Evolutionary conservation across 2,113 vertebrate genomes (phyloP), one percentile per base, ranked within the genome.

Genomic region (Oryzias celebensis): DNA sequence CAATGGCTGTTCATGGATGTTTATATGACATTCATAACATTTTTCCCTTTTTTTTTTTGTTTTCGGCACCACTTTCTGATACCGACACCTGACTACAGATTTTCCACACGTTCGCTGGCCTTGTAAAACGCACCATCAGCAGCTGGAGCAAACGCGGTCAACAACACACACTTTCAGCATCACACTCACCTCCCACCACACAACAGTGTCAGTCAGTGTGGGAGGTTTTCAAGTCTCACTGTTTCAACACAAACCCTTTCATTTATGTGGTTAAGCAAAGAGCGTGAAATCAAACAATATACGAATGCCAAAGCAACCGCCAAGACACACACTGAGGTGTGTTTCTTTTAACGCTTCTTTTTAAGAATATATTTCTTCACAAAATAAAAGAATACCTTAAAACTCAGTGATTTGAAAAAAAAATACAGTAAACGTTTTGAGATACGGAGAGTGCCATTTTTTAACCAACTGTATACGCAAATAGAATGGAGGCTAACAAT

Each of bases 61-160:
- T 28, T 59, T 15, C 50, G 23, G 44, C 62, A 16, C 44, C 24
- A 51, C 44, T 63, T 57, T 48, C 61, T 69, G 54, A 72, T 45
- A 57, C 59, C 65, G 69, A 57, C 52, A 82, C 63, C 74, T 76
- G 66, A 60, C 55, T 53, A 54, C 80, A 77, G 58, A 50, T 71
- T 66, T 55, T 75, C 10, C 61, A 59, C 42, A 53, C 53, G 52
- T 62, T 57, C 68, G 41, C 16, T 68, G 63, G 58, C 60, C 66
- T 73, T 69, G 60, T 78, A 66, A 78, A 77, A 81, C 45, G 65
- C 71, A 68, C 59, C 68, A 73, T 70, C 67, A 80, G 61, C 65
- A 75, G 68, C 45, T 31, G 44, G 56, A 80, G 61, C 41, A 46
- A 57, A 52, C 24, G 52, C 43, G 17, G 52, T 62, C 51, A 64